Conservation (phyloP, 2,113 vertebrate species). For the Aythya baeri region DNA sequence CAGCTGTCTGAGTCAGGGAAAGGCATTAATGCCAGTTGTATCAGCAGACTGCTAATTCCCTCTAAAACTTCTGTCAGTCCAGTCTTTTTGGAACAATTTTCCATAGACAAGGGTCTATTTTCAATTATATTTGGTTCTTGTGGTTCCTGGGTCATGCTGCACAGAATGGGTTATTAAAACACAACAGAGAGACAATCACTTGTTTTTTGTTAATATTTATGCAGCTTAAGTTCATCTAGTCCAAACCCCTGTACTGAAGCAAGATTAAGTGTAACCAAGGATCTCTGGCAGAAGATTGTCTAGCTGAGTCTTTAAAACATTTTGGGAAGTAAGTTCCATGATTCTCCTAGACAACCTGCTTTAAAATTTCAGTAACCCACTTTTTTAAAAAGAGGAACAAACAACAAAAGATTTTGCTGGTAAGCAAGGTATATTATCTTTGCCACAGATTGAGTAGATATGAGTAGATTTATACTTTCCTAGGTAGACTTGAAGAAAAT, state of each 20-base stretch:
- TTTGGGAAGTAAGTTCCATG: background rate
- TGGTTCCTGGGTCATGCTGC: background rate
- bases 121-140: background rate
- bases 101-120: background rate
- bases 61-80: background rate
- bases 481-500: background rate
- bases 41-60: background rate
- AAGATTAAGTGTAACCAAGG: background rate
- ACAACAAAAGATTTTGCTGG: background rate
- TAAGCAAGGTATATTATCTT: background rate
- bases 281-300: background rate
- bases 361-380: background rate
- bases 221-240: background rate
- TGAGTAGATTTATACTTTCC: background rate
- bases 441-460: background rate
- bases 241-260: background rate
- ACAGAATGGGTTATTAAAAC: background rate
- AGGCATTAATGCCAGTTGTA: rapidly evolving
- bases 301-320: background rate
- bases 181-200: background rate
- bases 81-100: rapidly evolving
- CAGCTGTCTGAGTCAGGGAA: background rate
- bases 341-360: background rate
- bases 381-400: background rate
- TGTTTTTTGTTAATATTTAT: background rate